Base-by-base conservation (phyloP, 2,797 vertebrate genomes). In the Discoglossus pictus region DNA sequence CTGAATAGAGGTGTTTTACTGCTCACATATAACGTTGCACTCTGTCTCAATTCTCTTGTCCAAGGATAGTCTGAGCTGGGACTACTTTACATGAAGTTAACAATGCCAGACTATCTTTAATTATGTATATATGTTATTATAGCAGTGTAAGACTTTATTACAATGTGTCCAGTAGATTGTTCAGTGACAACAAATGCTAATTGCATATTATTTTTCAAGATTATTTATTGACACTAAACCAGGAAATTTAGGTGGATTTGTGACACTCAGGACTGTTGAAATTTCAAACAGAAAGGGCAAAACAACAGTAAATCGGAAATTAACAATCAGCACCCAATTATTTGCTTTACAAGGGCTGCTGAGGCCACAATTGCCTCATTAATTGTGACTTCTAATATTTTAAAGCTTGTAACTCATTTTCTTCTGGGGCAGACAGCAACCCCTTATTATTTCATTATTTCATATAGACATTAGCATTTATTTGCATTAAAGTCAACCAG, bases 391-490 rank as follows among this genome's bases (percentile, higher is more conserved):
- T 13, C 1, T 43, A 9, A n/a, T 55, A 18, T 69, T 53, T 35
- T 15, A 60, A 78, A 63, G 23, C 65, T 68, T 68, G 73, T 74
- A 73, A 55, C 64, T 60, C 71, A 73, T 66, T 59, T 64, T 72
- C 21, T 74, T 74, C 73, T 51, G 70, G 23, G 65, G 73, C 73
- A 64, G 75, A 73, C 61, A 68, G 61, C 72, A 24, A 59, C 72
- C 3, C 68, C 24, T 34, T 56, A 65, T 39, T 6, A 34, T 73
- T 64, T 23, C 18, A 13, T 56, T 48, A 15, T 11, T 13, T 5
- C 7, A 5, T 2, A 9, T 0, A 10, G 17, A 5, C 5, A 15
- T n/a, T 13, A 34, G 12, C 1, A 24, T 24, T 11, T 34, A 25
- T 51, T 51, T 51, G 6, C 23, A 25, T 13, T 9, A 46, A 24